Percentiles rank a stretch among this genome's conserved stretches.
Evolutionary conservation across 2,888 invertebrate species (phyloP).

Genomic region (Dynastes grantii): DNA sequence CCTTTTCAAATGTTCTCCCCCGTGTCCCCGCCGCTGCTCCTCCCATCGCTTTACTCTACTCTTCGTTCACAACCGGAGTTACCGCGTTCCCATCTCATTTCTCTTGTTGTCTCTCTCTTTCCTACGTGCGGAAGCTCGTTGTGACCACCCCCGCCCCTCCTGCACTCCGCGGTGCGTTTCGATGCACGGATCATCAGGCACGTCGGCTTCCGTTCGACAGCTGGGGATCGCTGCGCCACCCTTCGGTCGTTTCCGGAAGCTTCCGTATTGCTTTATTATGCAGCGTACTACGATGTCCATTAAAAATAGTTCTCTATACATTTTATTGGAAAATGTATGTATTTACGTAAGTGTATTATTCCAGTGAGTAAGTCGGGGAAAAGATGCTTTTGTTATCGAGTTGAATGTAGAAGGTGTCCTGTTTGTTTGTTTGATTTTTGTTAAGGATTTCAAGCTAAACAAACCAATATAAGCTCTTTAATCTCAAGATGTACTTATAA

Average conservation of each 20-base stretch:
- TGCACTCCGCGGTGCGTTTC: not conserved
- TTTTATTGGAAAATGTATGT: too few species aligned
- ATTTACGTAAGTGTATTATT: too few species aligned
- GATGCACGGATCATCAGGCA: slow-evolving; percentile 49
- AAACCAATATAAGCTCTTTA: too few species aligned
- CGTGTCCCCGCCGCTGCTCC: slow-evolving; percentile 41
- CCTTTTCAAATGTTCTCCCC: slow-evolving; percentile 46
- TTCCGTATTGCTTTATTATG: slow-evolving; percentile 57
- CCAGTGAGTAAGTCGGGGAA: too few species aligned
- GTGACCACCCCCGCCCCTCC: not conserved
- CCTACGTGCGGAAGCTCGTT: not conserved
- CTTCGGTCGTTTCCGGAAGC: slow-evolving; percentile 56
- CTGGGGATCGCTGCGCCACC: slow-evolving; percentile 60
- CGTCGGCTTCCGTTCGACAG: slow-evolving; percentile 62
- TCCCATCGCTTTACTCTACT: slow-evolving; percentile 20
- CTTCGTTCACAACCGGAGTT: slow-evolving; percentile 6
- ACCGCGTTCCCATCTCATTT: slow-evolving; percentile 13
- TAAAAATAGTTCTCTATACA: too few species aligned
- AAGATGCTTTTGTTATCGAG: too few species aligned
- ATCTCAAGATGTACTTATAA: too few species aligned
- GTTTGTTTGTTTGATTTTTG: too few species aligned
- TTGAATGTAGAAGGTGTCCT: too few species aligned
- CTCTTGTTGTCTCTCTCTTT: slow-evolving; percentile 11
- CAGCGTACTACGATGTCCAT: not conserved
- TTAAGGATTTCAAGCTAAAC: too few species aligned